A percentile compares a stretch with the other conserved stretches of the same genome.
Evolutionary conservation across 2,888 invertebrate genomes (phyloP).

Genomic region (Nowickia ferox): DNA sequence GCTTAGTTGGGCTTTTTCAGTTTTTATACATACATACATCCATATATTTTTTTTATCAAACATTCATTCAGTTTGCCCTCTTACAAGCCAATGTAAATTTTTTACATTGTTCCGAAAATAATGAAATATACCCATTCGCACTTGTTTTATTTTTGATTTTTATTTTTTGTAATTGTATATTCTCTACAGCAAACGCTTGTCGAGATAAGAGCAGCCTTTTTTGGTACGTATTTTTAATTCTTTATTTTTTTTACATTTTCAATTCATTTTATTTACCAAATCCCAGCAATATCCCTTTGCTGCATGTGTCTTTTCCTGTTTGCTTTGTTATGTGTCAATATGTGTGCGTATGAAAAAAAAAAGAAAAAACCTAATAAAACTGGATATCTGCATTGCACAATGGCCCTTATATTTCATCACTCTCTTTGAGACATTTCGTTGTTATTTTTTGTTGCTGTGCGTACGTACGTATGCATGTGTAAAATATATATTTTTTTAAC

Average conservation of each 20-base stretch:
- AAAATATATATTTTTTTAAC: neutral
- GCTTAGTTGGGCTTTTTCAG: slow-evolving; percentile 23
- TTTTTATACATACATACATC: neutral
- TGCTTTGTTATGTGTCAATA: slow-evolving; percentile 32
- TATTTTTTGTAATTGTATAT: slow-evolving; percentile 13
- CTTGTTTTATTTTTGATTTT: slow-evolving; percentile 11
- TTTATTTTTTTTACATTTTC: slow-evolving; percentile 4
- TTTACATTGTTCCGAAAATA: slow-evolving; percentile 1
- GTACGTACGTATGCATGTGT: neutral
- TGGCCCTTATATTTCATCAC: slow-evolving; percentile 59
- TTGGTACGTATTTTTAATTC: neutral
- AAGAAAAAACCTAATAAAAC: slow-evolving; percentile 30
- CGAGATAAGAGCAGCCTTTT: slow-evolving; percentile 51
- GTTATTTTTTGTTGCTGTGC: neutral
- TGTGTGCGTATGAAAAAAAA: neutral
- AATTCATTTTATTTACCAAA: slow-evolving; percentile 29
- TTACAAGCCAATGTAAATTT: slow-evolving; percentile 28
- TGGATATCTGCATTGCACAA: slow-evolving; percentile 60
- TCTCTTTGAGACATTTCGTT: slow-evolving; percentile 48
- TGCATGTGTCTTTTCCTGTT: slow-evolving; percentile 26
- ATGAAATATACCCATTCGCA: slow-evolving; percentile 1
- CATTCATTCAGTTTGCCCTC: slow-evolving; percentile 33
- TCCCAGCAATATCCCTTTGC: slow-evolving; percentile 16
- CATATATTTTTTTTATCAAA: slow-evolving; percentile 42
- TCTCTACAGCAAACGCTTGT: slow-evolving; percentile 40